Conservation (phyloP, 2,113 vertebrate species). For the Eonycteris spelaea region DNA sequence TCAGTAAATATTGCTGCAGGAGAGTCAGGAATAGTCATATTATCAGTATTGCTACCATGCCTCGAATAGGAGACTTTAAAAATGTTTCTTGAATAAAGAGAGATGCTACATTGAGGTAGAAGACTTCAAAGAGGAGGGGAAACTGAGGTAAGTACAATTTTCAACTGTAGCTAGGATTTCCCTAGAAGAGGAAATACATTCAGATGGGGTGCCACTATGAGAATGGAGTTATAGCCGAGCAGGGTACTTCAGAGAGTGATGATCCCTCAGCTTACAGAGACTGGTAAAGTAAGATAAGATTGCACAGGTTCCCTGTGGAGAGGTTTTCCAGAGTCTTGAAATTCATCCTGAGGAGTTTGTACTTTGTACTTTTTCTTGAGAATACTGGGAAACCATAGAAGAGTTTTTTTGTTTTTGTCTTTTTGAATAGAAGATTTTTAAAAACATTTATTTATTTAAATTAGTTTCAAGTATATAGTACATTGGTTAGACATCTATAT, state of each 20-base stretch:
- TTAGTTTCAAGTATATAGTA: no score
- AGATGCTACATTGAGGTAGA: not conserved
- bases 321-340: not conserved
- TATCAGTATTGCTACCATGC: not conserved
- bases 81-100: slow-evolving; percentile 31
- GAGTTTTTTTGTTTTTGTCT: not conserved
- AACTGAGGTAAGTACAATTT: not conserved
- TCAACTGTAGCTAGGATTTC: not conserved
- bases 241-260: not conserved
- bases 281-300: not conserved
- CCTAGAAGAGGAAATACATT: not conserved
- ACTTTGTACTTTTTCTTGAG: not conserved
- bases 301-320: not conserved
- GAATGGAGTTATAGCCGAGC: not conserved
- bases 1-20: not conserved
- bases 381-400: not conserved
- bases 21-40: not conserved
- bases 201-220: not conserved
- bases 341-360: not conserved
- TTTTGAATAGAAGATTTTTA: no score
- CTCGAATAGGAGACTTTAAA: not conserved
- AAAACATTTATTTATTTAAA: no score
- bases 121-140: not conserved
- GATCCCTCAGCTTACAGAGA: not conserved
- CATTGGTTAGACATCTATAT: no score